Evolutionary conservation across 2,113 vertebrate species (phyloP), one percentile per base, ranked within the genome.

Genomic region (Lanius ludovicianus): DNA sequence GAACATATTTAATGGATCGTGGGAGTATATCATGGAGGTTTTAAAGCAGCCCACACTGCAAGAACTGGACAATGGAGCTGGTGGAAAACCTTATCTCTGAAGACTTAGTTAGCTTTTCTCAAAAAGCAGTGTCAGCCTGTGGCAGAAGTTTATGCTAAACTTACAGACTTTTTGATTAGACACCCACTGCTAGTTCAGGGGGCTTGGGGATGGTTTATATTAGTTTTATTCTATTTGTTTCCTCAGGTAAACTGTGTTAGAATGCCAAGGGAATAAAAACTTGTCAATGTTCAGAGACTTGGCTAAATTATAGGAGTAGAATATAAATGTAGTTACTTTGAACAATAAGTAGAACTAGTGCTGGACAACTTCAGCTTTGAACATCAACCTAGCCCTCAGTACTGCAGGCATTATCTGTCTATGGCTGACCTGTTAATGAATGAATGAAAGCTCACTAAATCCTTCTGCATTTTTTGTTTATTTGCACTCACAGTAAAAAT

Each of bases 1-100:
- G 79, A 97, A 78, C 67, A 24, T 86, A 60, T 55, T 62, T 78
- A 87, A 80, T 84, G 81, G 84, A 90, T 30, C 89, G 50, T 90
- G 55, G 47, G 31, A 80, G 44, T 2, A 1, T 77, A 42, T 60
- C 33, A 6, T 35, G 49, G 73, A 95, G 69, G 33, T 46, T 91
- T 75, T 49, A 42, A 80, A 86, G 70, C 47, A 50, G 63, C 68
- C 85, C 37, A 68, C 15, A 3, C 22, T 68, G 30, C 59, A 92
- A 88, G 86, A 93, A 82, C 35, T 47, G 84, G 52, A 76, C 30
- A 60, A 27, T 44, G 46, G 44, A 80, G 17, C 25, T 63, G 33
- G 19, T 91, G 80, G 73, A 87, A 96, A 76, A 91, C 18, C 22
- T 82, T 74, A 37, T 50, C 62, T 62, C 67, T 80, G 80, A 92